Conservation (phyloP, 2,797 vertebrate species). For the Lithobates sylvaticus region DNA sequence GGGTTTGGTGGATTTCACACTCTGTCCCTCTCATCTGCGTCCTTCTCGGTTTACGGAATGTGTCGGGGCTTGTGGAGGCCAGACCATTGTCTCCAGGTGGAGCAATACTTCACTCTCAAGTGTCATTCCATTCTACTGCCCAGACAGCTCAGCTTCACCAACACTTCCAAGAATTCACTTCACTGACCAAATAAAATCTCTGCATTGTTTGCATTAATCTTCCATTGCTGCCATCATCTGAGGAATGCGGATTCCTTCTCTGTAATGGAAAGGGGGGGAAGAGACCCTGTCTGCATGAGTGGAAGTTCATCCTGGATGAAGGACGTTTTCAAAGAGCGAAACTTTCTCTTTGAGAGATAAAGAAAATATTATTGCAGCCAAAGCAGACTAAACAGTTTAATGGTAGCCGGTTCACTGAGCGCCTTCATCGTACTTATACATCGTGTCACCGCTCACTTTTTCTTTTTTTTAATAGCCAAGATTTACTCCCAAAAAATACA, state of each 20-base stretch:
- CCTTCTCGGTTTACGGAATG: not conserved
- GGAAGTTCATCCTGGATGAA: not conserved
- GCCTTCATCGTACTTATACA: not conserved
- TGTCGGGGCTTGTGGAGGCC: not conserved
- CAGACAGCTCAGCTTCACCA: conserved; percentile 14
- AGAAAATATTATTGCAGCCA: not conserved
- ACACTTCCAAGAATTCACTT: conserved; percentile 14
- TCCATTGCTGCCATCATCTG: not conserved
- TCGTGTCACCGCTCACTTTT: not conserved
- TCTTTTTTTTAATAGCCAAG: not conserved
- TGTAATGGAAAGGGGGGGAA: no score
- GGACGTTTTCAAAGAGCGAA: not conserved
- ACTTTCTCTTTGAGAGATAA: not conserved
- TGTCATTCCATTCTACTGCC: conserved; percentile 17
- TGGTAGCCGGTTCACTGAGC: not conserved
- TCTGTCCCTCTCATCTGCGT: no score
- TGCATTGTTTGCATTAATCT: conserved; percentile 9
- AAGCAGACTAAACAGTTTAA: conserved; percentile 7
- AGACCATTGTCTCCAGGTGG: conserved; percentile 24
- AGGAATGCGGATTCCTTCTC: not conserved
- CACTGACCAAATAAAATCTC: conserved; percentile 19
- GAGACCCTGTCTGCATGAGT: not conserved
- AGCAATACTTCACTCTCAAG: conserved; percentile 27
- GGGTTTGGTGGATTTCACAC: no score
- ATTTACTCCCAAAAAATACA: no score